A percentile compares a stretch with the other conserved stretches of the same genome.
Conservation (phyloP, 2,113 vertebrate species). For the Rutilus rutilus region DNA sequence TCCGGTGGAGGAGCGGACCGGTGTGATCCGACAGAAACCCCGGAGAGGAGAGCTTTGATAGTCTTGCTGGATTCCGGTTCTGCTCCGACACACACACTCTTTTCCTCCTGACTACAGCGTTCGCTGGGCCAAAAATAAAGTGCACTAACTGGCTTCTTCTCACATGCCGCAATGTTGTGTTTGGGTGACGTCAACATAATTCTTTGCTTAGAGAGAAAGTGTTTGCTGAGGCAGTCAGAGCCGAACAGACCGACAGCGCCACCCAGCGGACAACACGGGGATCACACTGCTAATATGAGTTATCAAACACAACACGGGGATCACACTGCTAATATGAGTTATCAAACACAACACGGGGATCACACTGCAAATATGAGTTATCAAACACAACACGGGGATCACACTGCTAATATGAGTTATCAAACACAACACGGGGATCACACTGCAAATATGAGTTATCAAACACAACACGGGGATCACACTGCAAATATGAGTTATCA, state of each 20-base stretch:
- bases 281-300: neutral
- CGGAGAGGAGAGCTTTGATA: slow-evolving; percentile 53
- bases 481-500: neutral
- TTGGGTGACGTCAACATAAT: slow-evolving; percentile 51
- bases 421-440: no score
- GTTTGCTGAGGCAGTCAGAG: neutral
- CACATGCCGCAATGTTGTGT: slow-evolving; percentile 40
- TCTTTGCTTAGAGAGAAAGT: slow-evolving; percentile 23
- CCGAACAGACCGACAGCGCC: slow-evolving; percentile 17
- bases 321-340: neutral
- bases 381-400: no score
- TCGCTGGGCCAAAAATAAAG: slow-evolving; percentile 72
- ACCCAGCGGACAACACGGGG: neutral
- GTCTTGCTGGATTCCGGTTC: slow-evolving; percentile 33
- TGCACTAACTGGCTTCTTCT: slow-evolving; percentile 42
- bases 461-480: neutral
- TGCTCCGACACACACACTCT: slow-evolving; percentile 59
- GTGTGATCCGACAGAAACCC: slow-evolving; percentile 69
- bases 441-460: no score
- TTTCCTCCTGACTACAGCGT: slow-evolving; percentile 67
- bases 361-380: neutral
- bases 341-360: no score
- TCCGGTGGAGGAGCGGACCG: slow-evolving; percentile 35
- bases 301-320: no score
- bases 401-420: no score